phyloP scores from a whole-genome alignment of 2,888 invertebrate genomes.

The Pachycephus smyrnensis region DNA sequence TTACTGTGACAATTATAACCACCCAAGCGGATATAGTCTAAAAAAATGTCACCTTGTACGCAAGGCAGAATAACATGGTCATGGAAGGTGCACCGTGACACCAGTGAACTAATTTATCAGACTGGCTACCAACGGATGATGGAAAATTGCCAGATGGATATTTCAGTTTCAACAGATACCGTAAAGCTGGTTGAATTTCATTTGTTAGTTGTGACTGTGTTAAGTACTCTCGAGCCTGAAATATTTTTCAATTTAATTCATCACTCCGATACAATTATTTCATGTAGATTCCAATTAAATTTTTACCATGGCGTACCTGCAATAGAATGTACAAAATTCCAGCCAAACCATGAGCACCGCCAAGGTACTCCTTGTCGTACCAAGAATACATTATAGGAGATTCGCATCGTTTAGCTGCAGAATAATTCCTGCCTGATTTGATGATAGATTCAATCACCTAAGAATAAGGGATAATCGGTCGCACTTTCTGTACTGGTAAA shows the following conservation, averaged over 20 bases:
- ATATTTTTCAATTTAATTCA: conserved; percentile 13
- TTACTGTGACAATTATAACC: conserved; percentile 1
- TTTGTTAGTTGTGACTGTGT: conserved; percentile 71
- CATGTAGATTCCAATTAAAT: not conserved
- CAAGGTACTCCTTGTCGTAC: conserved; percentile 88
- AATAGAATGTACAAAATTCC: conserved; percentile 88
- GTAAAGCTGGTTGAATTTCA: conserved; percentile 75
- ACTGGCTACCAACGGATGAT: conserved; percentile 77
- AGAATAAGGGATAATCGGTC: conserved; percentile 13
- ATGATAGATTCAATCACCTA: conserved; percentile 76
- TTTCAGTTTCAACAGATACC: conserved; percentile 72
- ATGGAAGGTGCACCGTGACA: conserved; percentile 95
- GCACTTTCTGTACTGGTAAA: conserved; percentile 1
- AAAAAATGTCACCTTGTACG: conserved; percentile 72
- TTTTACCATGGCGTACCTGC: conserved; percentile 70
- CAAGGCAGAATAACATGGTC: conserved; percentile 77
- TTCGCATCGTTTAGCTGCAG: conserved; percentile 69
- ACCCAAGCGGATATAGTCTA: not conserved
- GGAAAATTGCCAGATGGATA: conserved; percentile 80
- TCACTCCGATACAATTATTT: not conserved
- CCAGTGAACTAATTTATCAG: conserved; percentile 89
- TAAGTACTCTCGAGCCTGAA: conserved; percentile 71
- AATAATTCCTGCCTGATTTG: conserved; percentile 74
- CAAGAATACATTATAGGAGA: conserved; percentile 86
- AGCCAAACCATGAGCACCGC: conserved; percentile 90